Evolutionary conservation across 2,888 invertebrate species (phyloP).

Genomic region (Choreutis nemorana): DNA sequence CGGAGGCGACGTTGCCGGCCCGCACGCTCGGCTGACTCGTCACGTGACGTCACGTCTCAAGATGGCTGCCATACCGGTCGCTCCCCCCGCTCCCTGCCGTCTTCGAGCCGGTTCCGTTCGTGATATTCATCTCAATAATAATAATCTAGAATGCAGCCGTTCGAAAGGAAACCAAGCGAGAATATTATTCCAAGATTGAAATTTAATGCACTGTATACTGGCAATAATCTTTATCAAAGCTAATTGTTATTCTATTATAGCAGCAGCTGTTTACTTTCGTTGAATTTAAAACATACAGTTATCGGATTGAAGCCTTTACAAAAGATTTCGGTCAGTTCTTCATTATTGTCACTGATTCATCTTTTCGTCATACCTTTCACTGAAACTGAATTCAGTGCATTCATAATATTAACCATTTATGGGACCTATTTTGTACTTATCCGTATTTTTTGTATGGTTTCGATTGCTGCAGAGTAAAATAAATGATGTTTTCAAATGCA

Average conservation of each 20-base stretch:
- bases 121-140: slow-evolving; percentile 48
- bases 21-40: slow-evolving; percentile 58
- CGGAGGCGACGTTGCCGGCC: slow-evolving; percentile 51
- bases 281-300: slow-evolving; percentile 41
- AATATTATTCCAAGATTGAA: slow-evolving; percentile 63
- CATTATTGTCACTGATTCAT: too few species aligned
- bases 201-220: slow-evolving; percentile 54
- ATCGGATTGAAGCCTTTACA: too few species aligned
- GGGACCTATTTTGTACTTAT: too few species aligned
- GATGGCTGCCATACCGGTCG: slow-evolving; percentile 61
- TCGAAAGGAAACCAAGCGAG: slow-evolving; percentile 57
- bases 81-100: slow-evolving; percentile 38
- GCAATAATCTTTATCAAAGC: slow-evolving; percentile 36
- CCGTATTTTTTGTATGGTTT: too few species aligned
- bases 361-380: too few species aligned
- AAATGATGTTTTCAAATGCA: too few species aligned
- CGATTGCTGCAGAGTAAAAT: too few species aligned
- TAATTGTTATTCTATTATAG: slow-evolving; percentile 59
- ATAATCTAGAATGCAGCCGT: slow-evolving; percentile 57
- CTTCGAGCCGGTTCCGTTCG: slow-evolving; percentile 54
- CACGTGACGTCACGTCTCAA: slow-evolving; percentile 67
- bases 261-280: slow-evolving; percentile 60
- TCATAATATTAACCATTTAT: too few species aligned
- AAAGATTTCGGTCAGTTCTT: too few species aligned
- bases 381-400: too few species aligned